Evolutionary conservation across 2,888 invertebrate species (phyloP), one percentile per base, ranked within the genome.

Genomic region (Lithophane ornitopus): DNA sequence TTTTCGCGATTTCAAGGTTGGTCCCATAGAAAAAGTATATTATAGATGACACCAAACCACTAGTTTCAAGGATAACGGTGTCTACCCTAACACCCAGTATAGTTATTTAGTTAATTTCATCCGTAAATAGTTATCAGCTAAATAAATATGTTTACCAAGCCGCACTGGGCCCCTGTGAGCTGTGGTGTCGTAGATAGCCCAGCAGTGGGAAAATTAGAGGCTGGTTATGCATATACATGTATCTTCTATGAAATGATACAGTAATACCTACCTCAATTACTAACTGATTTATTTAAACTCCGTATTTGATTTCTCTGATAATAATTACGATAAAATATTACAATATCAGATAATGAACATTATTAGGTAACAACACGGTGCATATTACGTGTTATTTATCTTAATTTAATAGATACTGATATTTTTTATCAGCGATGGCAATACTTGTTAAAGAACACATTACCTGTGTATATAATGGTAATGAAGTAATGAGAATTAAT

Each of bases 361-460:
- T 66, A 44, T 70, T 66, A 80, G 2, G 65, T 79, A 81, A 81
- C 16, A 16, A 28, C 8, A 9, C 56, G 49, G 39, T 70, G 84
- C 14, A 67, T 49, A 52, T 70, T 80, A 74, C 81, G 85, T 81
- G 85, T 69, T 70, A 68, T 74, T 74, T 56, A 44, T 22, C 19
- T 67, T 39, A 61, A 41, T 46, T 70, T 39, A 61, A n/a, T 28
- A 54, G 12, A 49, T 22, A 81, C 7, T 52, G 49, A 58, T 70
- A 26, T 56, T 2, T 34, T 14, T 84, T 80, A 81, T 84, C 74
- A 74, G 34, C 16, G 2, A 41, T 67, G 58, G 26, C n/a, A 74
- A 74, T 67, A 54, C 11, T 56, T 54, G 39, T 62, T 62, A 44
- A 65, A 49, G 4, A 56, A 41, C 39, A 49, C 12, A 16, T 62